Evolutionary conservation across 2,797 vertebrate genomes (phyloP), one percentile per base, ranked within the genome.

Genomic region (Rhynchonycteris naso): DNA sequence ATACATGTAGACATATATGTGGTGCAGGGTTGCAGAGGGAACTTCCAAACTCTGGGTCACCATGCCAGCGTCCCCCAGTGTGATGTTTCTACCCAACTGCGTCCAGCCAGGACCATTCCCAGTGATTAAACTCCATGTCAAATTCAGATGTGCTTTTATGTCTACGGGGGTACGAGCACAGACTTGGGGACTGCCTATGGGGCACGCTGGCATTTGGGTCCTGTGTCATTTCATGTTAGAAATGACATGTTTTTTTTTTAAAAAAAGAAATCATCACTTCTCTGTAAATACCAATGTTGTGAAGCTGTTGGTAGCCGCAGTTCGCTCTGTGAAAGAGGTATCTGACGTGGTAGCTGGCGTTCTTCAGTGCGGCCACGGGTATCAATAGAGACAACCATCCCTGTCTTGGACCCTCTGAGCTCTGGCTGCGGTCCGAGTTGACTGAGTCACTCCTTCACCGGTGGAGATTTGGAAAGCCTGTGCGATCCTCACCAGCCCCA

Each of bases 61-160:
- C 19, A 1, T 19, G 81, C 90, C 84, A 59, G 52, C 47, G n/a
- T 61, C 68, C 56, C 38, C 47, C 66, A 50, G 88, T 2, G 54
- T 61, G 68, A 56, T 54, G 68, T 84, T 76, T 24, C 19, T n/a
- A 50, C 7, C 65, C 69, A 24, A 15, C 80, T 21, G 18, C 56
- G 54, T 47, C 50, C 80, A 96, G 66, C 65, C 79, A 58, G 81
- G 30, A 93, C 18, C 28, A 16, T 61, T 56, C 54, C n/a, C 16
- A 14, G 43, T 54, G 86, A 63, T 76, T 85, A 71, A 86, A 88
- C 76, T 81, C 2, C 19, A 43, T 59, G 47, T 33, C 52, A 71
- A 95, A 92, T 52, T 97, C 88, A 81, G 54, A 93, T 66, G 91
- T 15, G 12, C 38, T 65, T 93, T 95, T 85, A 66, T 28, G 78